Evolutionary conservation across 1,140 invertebrate species (phyloP), one percentile per base, ranked within the genome.

Genomic region (Heliconius melpomene): DNA sequence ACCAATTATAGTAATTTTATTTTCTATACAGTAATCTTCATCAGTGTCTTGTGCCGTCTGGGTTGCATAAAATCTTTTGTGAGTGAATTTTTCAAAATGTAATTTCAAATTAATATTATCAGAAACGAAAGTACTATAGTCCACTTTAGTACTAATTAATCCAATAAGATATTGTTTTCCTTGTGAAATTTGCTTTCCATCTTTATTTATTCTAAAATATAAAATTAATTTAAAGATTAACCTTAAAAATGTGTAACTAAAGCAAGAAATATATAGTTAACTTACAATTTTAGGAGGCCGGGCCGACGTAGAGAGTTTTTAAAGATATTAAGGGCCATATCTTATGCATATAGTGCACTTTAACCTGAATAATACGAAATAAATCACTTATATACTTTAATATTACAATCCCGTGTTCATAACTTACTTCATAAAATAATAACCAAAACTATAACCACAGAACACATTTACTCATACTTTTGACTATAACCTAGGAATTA

Each of bases 1-100:
- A 40, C 93, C 93, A 78, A 91, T 88, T 60, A 93, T 84, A 29
- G 93, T 93, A 40, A 94, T 86, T 71, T 93, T 94, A 77, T 94
- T 84, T 81, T 94, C 92, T 84, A 83, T 90, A 52, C 88, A 85
- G 83, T 91, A 93, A 74, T 90, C 85, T 73, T 83, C 73, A 76
- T 88, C 86, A 75, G 82, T 86, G 66, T 89, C 80, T 77, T 89
- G 83, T 8, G 84, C 90, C 74, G 86, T 78, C 85, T 90, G 88
- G 26, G 85, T 78, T 11, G 91, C 89, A 82, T 92, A 94, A 84
- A 87, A 89, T 80, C 84, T 87, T 40, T 81, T 78, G 16, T 57
- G 29, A 46, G 50, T 38, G 54, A 54, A 36, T 52, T 60, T 60
- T 7, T 54, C 16, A 57, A 76, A 38, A 38, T 78, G 72, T 38